These are phyloP conservation scores for Chloroclysta siterata DNA, from an alignment of 2,888 invertebrate species.

Conservation along the genomic window DNA sequence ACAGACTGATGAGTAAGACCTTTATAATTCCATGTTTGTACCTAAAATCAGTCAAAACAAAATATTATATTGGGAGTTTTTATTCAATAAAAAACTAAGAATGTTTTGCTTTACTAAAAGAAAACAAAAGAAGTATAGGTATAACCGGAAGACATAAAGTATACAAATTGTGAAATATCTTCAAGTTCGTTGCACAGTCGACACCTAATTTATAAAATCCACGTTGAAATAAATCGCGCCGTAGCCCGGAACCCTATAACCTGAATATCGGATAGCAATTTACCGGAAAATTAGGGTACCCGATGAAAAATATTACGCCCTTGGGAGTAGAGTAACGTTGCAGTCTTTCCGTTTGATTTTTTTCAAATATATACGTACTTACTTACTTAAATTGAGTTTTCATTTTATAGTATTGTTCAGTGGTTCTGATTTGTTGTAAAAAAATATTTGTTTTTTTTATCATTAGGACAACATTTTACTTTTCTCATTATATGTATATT, in stretches of 20 bases:
- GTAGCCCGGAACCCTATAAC: constrained; percentile 46
- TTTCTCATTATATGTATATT: too few species aligned
- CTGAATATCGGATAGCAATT: constrained; percentile 77
- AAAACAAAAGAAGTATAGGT: background rate
- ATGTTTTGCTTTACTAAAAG: background rate
- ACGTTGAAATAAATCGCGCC: constrained; percentile 28
- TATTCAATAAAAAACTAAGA: too few species aligned
- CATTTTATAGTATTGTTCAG: too few species aligned
- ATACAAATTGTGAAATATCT: constrained; percentile 6
- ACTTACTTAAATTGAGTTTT: background rate
- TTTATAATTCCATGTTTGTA: too few species aligned
- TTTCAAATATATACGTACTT: background rate
- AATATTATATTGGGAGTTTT: too few species aligned
- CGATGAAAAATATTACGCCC: constrained; percentile 71
- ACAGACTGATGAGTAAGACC: too few species aligned
- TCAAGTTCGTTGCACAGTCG: constrained; percentile 19
- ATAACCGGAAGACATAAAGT: too few species aligned
- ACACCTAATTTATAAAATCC: constrained; percentile 30
- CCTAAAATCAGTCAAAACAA: too few species aligned
- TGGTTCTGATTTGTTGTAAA: too few species aligned
- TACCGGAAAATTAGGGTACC: constrained; percentile 62
- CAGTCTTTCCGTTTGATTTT: constrained; percentile 16
- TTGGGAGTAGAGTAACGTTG: constrained; percentile 45
- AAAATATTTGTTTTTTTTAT: too few species aligned
- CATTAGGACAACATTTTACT: too few species aligned